A percentile compares a stretch with the other conserved stretches of the same genome.
Conservation (phyloP, 2,888 invertebrate species). For the Linnaemya vulpina region DNA sequence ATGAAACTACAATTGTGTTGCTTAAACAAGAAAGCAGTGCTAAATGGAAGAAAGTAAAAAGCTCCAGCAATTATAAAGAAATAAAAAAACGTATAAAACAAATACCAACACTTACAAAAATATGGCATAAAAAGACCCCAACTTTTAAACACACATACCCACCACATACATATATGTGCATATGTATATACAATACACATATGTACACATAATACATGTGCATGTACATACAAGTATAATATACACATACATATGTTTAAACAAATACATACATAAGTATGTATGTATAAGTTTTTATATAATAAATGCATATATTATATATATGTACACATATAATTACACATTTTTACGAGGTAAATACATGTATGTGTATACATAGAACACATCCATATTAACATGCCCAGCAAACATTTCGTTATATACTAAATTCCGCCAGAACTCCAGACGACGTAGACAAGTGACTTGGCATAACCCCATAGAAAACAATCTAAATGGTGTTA, state of each 20-base stretch:
- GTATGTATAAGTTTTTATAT: neutral
- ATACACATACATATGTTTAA: neutral
- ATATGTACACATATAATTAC: neutral
- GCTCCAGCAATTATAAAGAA: slow-evolving; percentile 47
- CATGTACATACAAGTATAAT: too few species aligned
- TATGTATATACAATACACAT: neutral
- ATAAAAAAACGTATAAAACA: neutral
- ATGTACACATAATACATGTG: neutral
- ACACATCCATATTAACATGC: too few species aligned
- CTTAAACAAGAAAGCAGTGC: neutral
- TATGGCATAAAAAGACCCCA: neutral
- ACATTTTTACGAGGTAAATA: neutral
- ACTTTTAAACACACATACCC: neutral
- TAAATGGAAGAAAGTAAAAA: slow-evolving; percentile 24
- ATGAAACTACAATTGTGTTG: slow-evolving; percentile 33
- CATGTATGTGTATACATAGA: too few species aligned
- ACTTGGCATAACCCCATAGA: too few species aligned
- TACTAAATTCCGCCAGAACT: too few species aligned
- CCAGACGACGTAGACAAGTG: too few species aligned
- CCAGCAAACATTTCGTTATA: too few species aligned
- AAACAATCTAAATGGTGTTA: too few species aligned
- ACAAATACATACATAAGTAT: neutral
- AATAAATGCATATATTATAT: neutral
- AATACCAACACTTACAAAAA: slow-evolving; percentile 4
- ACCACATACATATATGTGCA: neutral